phyloP scores from a whole-genome alignment of 92 coral and sea anemone genomes.

The Phenganax subtilis region DNA sequence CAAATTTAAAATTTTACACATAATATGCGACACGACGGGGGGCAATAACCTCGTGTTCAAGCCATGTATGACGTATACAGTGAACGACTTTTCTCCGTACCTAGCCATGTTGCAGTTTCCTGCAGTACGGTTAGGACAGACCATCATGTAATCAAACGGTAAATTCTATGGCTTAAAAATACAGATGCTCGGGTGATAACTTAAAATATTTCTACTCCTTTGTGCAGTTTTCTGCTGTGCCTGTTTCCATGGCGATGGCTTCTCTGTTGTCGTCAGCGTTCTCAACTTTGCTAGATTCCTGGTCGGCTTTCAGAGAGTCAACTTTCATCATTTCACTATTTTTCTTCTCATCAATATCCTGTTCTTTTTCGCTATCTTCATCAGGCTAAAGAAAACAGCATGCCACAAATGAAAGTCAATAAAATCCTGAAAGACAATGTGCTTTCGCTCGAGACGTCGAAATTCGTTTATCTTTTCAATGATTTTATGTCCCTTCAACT shows the following conservation, averaged over 20 bases:
- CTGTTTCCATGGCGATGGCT: slow-evolving; percentile 1
- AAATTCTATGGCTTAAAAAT: neutral
- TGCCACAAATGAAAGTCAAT: neutral
- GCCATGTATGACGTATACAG: too few species aligned
- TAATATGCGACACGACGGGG: too few species aligned
- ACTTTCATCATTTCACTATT: neutral
- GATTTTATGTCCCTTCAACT: neutral
- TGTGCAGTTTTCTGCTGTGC: neutral
- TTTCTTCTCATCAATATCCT: slow-evolving; percentile 10
- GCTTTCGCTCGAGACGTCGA: neutral
- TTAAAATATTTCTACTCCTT: neutral
- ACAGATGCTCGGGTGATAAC: neutral
- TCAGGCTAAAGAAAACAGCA: slow-evolving; percentile 21
- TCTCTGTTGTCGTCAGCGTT: neutral
- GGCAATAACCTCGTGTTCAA: too few species aligned
- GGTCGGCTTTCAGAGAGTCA: neutral
- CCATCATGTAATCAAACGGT: neutral
- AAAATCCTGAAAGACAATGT: too few species aligned
- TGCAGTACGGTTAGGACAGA: neutral
- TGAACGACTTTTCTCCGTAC: too few species aligned
- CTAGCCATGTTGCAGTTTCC: too few species aligned
- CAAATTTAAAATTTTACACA: too few species aligned
- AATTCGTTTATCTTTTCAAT: neutral
- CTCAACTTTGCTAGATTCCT: neutral
- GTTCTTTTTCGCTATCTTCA: slow-evolving; percentile 33